Evolutionary conservation across 2,113 vertebrate species (phyloP).

Genomic region (Amazona guildingii): DNA sequence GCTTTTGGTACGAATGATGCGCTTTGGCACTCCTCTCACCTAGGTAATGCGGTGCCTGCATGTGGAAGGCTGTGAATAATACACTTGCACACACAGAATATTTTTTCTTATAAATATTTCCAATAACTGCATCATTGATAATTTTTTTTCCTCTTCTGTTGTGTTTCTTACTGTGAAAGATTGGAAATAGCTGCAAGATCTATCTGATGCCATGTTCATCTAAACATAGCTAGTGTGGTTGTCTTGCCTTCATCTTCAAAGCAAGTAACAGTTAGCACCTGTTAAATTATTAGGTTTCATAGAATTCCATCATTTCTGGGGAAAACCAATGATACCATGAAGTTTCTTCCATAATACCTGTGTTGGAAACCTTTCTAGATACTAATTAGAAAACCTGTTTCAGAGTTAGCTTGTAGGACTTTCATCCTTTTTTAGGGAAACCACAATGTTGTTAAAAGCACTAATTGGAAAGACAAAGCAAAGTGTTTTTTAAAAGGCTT

Average conservation of each 20-base stretch:
- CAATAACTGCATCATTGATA: not conserved
- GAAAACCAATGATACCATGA: not conserved
- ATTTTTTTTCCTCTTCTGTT: not conserved
- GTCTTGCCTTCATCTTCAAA: not conserved
- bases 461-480: not conserved
- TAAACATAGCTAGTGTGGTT: not conserved
- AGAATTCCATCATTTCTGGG: not conserved
- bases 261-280: not conserved
- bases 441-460: not conserved
- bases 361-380: not conserved
- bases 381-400: not conserved
- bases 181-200: not conserved
- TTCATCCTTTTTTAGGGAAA: not conserved
- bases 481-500: not conserved
- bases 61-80: not conserved
- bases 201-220: not conserved
- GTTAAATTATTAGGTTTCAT: not conserved
- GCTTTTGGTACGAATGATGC: not conserved
- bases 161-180: not conserved
- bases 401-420: not conserved
- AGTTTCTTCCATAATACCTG: not conserved
- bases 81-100: not conserved
- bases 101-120: not conserved
- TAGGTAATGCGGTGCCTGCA: not conserved
- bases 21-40: not conserved